Percentiles rank a stretch among this genome's conserved stretches.
Evolutionary conservation across 2,797 vertebrate genomes (phyloP).

Genomic region (Bucorvus abyssinicus): DNA sequence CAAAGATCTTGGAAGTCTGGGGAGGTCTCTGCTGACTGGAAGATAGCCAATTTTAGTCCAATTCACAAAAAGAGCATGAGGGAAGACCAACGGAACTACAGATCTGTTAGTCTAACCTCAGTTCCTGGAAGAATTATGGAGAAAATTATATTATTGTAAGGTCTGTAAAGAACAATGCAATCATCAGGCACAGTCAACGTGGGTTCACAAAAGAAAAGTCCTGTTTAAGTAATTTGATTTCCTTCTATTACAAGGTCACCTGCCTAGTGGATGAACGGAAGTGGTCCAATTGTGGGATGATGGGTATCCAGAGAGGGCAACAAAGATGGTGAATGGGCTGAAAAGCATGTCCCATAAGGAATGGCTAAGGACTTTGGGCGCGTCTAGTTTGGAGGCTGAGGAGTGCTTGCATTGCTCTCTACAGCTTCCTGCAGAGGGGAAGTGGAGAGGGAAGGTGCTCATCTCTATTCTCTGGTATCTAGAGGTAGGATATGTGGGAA

Average conservation of each 20-base stretch:
- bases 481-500: accelerated
- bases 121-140: neutral
- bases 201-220: neutral
- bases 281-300: neutral
- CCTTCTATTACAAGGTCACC: neutral
- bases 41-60: neutral
- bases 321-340: neutral
- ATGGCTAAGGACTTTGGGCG: neutral
- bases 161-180: neutral
- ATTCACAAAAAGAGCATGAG: neutral
- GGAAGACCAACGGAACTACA: neutral
- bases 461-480: neutral
- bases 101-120: neutral
- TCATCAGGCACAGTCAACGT: neutral
- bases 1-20: neutral
- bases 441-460: neutral
- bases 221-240: neutral
- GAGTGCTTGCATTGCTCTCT: neutral
- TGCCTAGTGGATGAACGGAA: neutral
- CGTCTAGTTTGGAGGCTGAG: neutral
- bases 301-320: neutral
- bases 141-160: neutral
- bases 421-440: neutral
- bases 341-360: neutral
- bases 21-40: neutral